Conservation (phyloP, 2,888 invertebrate species). For the Corbicula japonica region DNA sequence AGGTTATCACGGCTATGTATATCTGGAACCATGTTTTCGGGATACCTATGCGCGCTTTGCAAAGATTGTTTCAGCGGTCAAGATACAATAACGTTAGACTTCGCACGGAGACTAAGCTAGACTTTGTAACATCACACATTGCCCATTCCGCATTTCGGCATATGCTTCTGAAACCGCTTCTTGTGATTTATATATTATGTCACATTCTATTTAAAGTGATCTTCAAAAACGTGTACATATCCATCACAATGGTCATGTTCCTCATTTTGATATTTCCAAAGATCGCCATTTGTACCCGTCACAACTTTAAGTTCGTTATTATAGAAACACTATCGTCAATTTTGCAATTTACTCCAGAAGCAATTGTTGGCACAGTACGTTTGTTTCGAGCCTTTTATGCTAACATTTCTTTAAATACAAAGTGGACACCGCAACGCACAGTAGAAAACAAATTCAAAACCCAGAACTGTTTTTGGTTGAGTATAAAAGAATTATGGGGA, state of each 20-base stretch:
- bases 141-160: slow-evolving; percentile 79
- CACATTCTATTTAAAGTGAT: slow-evolving; percentile 73
- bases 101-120: slow-evolving; percentile 76
- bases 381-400: slow-evolving; percentile 77
- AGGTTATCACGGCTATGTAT: slow-evolving; percentile 78
- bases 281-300: slow-evolving; percentile 75
- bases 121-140: slow-evolving; percentile 78
- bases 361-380: slow-evolving; percentile 79
- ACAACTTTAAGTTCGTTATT: slow-evolving; percentile 75
- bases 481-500: slow-evolving; percentile 79
- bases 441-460: slow-evolving; percentile 80
- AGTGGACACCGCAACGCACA: slow-evolving; percentile 81
- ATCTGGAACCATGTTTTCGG: slow-evolving; percentile 80
- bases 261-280: slow-evolving; percentile 79
- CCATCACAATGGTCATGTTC: slow-evolving; percentile 78
- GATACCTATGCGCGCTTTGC: slow-evolving; percentile 73
- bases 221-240: slow-evolving; percentile 73
- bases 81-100: slow-evolving; percentile 76
- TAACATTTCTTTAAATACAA: slow-evolving; percentile 74
- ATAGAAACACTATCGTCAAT: slow-evolving; percentile 79
- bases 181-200: slow-evolving; percentile 75
- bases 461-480: slow-evolving; percentile 79
- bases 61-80: slow-evolving; percentile 73
- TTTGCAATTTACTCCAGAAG: slow-evolving; percentile 81
- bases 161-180: slow-evolving; percentile 81